These are phyloP conservation scores for Cerceris rybyensis DNA, from an alignment of 2,888 invertebrate genomes.

Conservation along the genomic window DNA sequence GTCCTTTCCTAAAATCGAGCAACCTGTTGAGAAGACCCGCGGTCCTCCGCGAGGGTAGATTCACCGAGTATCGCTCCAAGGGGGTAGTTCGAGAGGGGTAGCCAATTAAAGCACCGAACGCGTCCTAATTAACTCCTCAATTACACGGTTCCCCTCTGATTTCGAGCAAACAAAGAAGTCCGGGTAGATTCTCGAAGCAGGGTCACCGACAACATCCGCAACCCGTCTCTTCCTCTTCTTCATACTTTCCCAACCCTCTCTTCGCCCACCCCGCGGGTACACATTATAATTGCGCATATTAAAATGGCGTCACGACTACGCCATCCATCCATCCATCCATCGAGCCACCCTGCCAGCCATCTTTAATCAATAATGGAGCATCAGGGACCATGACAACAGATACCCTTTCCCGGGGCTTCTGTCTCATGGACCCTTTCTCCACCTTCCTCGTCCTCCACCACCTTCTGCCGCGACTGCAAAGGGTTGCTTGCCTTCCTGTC, in stretches of 20 bases:
- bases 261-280: conserved; percentile 62
- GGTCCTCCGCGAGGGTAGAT: neutral
- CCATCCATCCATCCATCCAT: conserved; percentile 59
- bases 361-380: conserved; percentile 82
- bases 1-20: neutral
- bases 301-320: conserved; percentile 78
- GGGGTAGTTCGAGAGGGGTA: conserved; percentile 41
- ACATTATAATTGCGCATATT: conserved; percentile 82
- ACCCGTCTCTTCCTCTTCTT: conserved; percentile 22
- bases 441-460: conserved; percentile 50
- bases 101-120: conserved; percentile 79
- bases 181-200: conserved; percentile 49
- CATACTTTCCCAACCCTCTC: conserved; percentile 17
- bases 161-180: conserved; percentile 77
- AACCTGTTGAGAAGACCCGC: neutral
- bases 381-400: conserved; percentile 82
- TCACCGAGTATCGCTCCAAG: conserved; percentile 20
- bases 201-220: conserved; percentile 56
- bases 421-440: conserved; percentile 76
- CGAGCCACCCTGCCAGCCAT: conserved; percentile 76
- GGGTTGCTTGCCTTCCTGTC: conserved; percentile 54
- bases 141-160: conserved; percentile 76
- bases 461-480: conserved; percentile 30
- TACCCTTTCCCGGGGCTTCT: conserved; percentile 74
- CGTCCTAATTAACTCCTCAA: conserved; percentile 81